These are phyloP conservation scores for Aleiodes leptofemur DNA, from an alignment of 2,888 invertebrate species.

Conservation along the genomic window DNA sequence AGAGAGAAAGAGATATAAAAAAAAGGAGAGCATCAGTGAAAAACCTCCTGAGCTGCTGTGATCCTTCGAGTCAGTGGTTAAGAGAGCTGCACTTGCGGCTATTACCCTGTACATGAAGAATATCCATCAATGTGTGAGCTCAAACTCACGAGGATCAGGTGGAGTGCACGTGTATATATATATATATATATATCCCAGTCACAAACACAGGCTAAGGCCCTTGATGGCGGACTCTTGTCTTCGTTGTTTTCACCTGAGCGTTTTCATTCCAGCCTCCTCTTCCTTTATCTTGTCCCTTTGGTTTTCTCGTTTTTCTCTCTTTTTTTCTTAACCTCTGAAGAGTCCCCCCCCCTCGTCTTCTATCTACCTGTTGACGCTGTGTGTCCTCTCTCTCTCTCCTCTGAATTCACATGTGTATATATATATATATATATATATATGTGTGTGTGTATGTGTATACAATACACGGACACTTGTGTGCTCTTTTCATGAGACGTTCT, in stretches of 20 bases:
- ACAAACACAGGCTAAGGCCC: slow-evolving; percentile 14
- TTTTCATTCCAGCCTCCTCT: slow-evolving; percentile 48
- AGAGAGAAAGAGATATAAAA: too few relatives aligned
- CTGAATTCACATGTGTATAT: background rate
- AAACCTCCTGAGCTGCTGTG: background rate
- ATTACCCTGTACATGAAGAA: background rate
- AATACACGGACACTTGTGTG: background rate
- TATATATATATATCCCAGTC: slow-evolving; percentile 1
- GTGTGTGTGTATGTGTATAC: background rate
- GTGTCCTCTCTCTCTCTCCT: background rate
- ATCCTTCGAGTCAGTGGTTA: slow-evolving; percentile 8
- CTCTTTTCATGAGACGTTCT: slow-evolving; percentile 25
- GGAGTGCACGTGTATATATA: background rate
- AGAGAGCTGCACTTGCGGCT: slow-evolving; percentile 1
- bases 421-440: too few relatives aligned
- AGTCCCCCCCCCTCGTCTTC: slow-evolving; percentile 33
- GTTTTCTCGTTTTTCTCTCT: slow-evolving; percentile 28
- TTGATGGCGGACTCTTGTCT: slow-evolving; percentile 40
- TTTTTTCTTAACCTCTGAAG: slow-evolving; percentile 16
- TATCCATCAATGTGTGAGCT: slow-evolving; percentile 7
- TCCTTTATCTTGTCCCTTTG: slow-evolving; percentile 40
- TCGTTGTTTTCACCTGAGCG: slow-evolving; percentile 50
- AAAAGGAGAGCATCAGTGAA: slow-evolving; percentile 6
- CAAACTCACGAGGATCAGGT: background rate
- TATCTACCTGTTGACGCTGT: slow-evolving; percentile 21